Evolutionary conservation across 1,140 invertebrate species (phyloP).

Genomic region (Tetramorium alpestre): DNA sequence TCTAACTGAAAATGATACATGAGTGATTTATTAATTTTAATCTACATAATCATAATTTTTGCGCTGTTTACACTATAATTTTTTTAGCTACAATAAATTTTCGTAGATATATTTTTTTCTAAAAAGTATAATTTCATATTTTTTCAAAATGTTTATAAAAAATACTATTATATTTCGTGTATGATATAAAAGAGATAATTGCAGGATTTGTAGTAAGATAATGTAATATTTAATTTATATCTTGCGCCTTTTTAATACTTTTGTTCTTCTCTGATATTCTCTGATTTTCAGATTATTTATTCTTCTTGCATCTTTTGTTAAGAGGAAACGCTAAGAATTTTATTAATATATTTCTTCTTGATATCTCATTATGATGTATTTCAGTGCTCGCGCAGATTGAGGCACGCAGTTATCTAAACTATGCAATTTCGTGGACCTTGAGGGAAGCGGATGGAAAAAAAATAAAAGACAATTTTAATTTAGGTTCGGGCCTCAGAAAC

Average conservation of each 20-base stretch:
- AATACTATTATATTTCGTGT: too few species aligned
- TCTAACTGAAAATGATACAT: neutral
- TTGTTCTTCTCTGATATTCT: neutral
- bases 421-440: constrained; percentile 6
- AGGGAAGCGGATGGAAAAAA: neutral
- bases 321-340: neutral
- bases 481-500: neutral
- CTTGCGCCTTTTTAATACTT: neutral
- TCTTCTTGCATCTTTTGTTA: neutral
- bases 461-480: constrained; percentile 22
- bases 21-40: neutral
- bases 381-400: neutral
- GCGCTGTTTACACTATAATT: too few species aligned
- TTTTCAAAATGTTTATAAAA: neutral
- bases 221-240: neutral
- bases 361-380: neutral
- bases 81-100: too few species aligned
- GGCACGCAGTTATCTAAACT: constrained; percentile 17
- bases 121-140: neutral
- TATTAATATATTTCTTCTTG: neutral
- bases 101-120: too few species aligned
- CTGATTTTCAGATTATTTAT: neutral
- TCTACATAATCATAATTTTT: neutral
- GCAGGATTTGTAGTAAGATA: too few species aligned
- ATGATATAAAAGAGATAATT: too few species aligned